These are phyloP conservation scores for Troides aeacus DNA, from an alignment of 2,888 invertebrate genomes.

Conservation along the genomic window DNA sequence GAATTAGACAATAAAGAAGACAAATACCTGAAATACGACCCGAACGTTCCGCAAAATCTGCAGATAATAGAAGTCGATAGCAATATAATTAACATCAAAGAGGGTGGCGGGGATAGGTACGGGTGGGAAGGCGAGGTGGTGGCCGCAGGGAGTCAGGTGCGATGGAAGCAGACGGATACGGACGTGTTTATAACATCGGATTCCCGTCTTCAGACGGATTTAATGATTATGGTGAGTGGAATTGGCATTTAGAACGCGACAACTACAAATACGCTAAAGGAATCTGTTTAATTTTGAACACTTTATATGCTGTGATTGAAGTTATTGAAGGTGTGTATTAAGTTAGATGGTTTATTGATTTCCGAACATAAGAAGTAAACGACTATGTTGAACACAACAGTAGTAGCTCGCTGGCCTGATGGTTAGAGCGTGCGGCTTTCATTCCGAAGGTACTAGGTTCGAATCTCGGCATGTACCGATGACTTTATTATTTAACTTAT, in stretches of 20 bases:
- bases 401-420: too few relatives aligned
- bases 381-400: background rate
- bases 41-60: slow-evolving; percentile 68
- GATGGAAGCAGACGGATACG: slow-evolving; percentile 61
- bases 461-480: too few relatives aligned
- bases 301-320: background rate
- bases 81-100: slow-evolving; percentile 67
- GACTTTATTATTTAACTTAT: too few relatives aligned
- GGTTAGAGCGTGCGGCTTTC: too few relatives aligned
- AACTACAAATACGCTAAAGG: slow-evolving; percentile 1
- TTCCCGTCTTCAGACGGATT: slow-evolving; percentile 62
- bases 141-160: slow-evolving; percentile 60
- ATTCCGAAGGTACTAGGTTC: too few relatives aligned
- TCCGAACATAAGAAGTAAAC: background rate
- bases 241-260: slow-evolving; percentile 3
- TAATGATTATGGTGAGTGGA: slow-evolving; percentile 69
- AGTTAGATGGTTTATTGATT: background rate
- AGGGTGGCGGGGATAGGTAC: slow-evolving; percentile 42
- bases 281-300: slow-evolving; percentile 2
- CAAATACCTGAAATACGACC: slow-evolving; percentile 70
- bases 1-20: slow-evolving; percentile 56
- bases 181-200: slow-evolving; percentile 60
- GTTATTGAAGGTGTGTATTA: background rate
- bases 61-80: slow-evolving; percentile 69
- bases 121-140: slow-evolving; percentile 63